phyloP scores from a whole-genome alignment of 2,797 vertebrate genomes.

The Kryptopterus vitreolus region DNA sequence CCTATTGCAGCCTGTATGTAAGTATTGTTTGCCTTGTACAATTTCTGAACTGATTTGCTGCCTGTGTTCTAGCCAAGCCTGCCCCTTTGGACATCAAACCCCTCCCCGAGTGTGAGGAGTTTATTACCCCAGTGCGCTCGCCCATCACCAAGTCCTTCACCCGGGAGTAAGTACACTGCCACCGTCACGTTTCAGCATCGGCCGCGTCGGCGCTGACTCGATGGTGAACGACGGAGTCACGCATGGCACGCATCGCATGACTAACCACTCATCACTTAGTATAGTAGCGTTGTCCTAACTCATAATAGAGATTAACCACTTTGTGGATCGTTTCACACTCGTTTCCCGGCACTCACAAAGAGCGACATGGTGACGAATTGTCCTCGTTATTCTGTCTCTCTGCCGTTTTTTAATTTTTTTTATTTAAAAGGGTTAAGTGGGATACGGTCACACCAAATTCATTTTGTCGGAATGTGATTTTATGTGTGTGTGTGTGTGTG shows the following conservation, averaged over 20 bases:
- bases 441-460: constrained; percentile 11
- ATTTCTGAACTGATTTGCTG: neutral
- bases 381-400: neutral
- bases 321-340: constrained; percentile 21
- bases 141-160: constrained; percentile 96
- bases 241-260: constrained; percentile 55
- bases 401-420: neutral
- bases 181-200: constrained; percentile 31
- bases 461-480: constrained; percentile 19
- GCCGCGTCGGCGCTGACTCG: constrained; percentile 10
- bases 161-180: constrained; percentile 88
- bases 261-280: constrained; percentile 72
- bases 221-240: constrained; percentile 31
- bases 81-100: constrained; percentile 96
- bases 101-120: constrained; percentile 92
- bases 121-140: constrained; percentile 91
- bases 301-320: constrained; percentile 51
- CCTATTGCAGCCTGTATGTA: neutral
- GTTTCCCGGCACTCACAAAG: neutral
- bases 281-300: constrained; percentile 62
- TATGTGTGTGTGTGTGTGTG: constrained; percentile 49
- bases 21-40: neutral
- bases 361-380: neutral
- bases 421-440: neutral
- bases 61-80: constrained; percentile 82